A percentile compares a stretch with the other conserved stretches of the same genome.
These are phyloP conservation scores for Sclerurus mexicanus DNA, from an alignment of 2,113 vertebrate species.

Conservation along the genomic window DNA sequence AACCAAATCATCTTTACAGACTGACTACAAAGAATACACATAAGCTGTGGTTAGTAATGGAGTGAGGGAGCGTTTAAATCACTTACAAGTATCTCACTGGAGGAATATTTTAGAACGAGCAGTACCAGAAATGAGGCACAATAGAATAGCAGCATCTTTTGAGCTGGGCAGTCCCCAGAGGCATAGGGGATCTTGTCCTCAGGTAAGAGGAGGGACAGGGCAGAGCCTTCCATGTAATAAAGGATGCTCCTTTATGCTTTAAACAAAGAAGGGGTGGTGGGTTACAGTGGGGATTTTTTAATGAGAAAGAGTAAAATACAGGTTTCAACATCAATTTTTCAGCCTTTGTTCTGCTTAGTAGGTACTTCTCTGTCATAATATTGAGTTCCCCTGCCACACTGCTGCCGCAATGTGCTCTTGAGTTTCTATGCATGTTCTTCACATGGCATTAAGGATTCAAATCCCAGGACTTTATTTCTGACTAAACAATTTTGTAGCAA, in stretches of 20 bases:
- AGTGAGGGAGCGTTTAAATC: background rate
- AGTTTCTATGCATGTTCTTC: background rate
- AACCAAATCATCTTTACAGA: constrained; percentile 31
- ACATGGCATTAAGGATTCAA: background rate
- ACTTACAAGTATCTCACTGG: background rate
- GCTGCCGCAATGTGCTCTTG: background rate
- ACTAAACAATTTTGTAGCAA: background rate
- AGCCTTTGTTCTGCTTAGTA: background rate
- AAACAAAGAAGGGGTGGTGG: background rate
- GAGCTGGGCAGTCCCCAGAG: background rate
- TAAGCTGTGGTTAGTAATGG: background rate
- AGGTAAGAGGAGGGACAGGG: rapidly evolving
- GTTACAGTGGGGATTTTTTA: rapidly evolving
- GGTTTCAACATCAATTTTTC: background rate
- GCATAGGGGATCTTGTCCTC: background rate
- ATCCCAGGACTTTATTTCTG: background rate
- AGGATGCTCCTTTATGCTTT: background rate
- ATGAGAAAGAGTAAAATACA: background rate
- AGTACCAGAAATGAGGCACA: background rate
- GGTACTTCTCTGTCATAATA: background rate
- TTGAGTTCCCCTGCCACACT: background rate
- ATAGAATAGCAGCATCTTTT: background rate
- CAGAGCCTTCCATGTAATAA: background rate
- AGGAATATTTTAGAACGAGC: background rate
- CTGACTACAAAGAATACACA: background rate